Evolutionary conservation across 2,888 invertebrate species (phyloP).

Genomic region (Pelosia muscerda): DNA sequence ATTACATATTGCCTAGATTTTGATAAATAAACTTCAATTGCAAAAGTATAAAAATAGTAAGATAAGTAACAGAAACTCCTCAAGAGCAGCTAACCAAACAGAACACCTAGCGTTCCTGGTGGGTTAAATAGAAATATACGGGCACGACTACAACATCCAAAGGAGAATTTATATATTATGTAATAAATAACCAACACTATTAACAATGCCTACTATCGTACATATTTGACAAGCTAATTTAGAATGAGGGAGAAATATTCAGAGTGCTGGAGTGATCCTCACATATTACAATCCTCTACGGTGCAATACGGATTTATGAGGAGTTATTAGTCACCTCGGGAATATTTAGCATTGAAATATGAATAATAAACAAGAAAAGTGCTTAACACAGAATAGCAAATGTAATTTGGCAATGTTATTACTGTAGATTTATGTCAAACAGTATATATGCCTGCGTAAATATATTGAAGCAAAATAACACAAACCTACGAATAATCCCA

Average conservation of each 20-base stretch:
- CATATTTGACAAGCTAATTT: constrained; percentile 48
- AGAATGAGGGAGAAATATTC: constrained; percentile 66
- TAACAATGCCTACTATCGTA: constrained; percentile 35
- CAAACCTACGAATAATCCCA: constrained; percentile 39
- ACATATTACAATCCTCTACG: constrained; percentile 80
- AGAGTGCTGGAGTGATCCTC: constrained; percentile 72
- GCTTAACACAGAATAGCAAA: constrained; percentile 66
- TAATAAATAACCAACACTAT: constrained; percentile 27
- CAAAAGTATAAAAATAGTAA: constrained; percentile 24
- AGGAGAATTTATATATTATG: not conserved
- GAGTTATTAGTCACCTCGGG: constrained; percentile 81
- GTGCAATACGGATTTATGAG: constrained; percentile 81
- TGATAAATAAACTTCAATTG: constrained; percentile 19
- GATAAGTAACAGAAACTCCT: not conserved
- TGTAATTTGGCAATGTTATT: constrained; percentile 58
- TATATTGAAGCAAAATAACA: constrained; percentile 36
- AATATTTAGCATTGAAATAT: constrained; percentile 81
- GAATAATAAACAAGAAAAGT: constrained; percentile 81
- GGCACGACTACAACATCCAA: not conserved
- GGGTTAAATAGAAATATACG: not conserved
- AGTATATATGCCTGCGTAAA: constrained; percentile 30
- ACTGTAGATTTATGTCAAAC: constrained; percentile 51
- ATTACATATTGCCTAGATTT: constrained; percentile 15
- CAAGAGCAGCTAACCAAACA: not conserved
- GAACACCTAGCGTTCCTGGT: not conserved